Percentiles rank a stretch among this genome's conserved stretches.
These are phyloP conservation scores for Boulengeromyrus knoepffleri DNA, from an alignment of 2,113 vertebrate species.

Conservation along the genomic window DNA sequence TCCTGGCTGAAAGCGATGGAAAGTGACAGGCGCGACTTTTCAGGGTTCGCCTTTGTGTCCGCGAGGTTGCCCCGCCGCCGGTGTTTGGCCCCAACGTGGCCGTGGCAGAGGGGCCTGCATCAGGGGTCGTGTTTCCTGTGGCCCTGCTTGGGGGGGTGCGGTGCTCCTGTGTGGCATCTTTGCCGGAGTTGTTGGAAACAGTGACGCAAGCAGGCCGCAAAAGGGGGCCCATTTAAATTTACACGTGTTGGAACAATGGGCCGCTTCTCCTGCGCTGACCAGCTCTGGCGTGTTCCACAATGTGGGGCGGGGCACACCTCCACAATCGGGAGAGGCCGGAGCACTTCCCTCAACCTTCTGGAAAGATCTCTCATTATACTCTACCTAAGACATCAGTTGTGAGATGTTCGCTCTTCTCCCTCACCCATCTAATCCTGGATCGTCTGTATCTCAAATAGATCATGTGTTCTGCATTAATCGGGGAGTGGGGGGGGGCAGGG, in stretches of 20 bases:
- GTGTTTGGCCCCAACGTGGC: slow-evolving; percentile 18
- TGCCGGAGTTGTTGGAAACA: not conserved
- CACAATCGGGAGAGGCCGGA: not conserved
- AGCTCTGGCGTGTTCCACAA: not conserved
- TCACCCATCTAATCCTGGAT: not conserved
- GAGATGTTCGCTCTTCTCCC: not conserved
- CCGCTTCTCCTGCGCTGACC: not conserved
- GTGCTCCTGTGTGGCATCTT: not conserved
- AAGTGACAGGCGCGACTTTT: slow-evolving; percentile 29
- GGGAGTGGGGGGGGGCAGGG: not conserved
- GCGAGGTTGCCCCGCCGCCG: not conserved
- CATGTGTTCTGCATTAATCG: slow-evolving; percentile 15
- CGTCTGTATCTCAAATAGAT: not conserved
- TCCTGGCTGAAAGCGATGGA: slow-evolving; percentile 16
- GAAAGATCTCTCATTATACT: not conserved
- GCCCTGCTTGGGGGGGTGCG: too few species aligned
- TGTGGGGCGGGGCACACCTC: not conserved
- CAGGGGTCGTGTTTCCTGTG: slow-evolving; percentile 2
- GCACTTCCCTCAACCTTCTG: not conserved
- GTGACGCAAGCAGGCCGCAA: not conserved
- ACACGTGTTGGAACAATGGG: not conserved
- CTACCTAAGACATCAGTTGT: not conserved
- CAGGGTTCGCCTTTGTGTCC: slow-evolving; percentile 33
- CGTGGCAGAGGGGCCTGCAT: slow-evolving; percentile 20
- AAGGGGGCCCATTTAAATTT: not conserved